These are phyloP conservation scores for Rhabditophanes sp. DNA, from an alignment of 2,888 invertebrate genomes.

Conservation along the genomic window DNA sequence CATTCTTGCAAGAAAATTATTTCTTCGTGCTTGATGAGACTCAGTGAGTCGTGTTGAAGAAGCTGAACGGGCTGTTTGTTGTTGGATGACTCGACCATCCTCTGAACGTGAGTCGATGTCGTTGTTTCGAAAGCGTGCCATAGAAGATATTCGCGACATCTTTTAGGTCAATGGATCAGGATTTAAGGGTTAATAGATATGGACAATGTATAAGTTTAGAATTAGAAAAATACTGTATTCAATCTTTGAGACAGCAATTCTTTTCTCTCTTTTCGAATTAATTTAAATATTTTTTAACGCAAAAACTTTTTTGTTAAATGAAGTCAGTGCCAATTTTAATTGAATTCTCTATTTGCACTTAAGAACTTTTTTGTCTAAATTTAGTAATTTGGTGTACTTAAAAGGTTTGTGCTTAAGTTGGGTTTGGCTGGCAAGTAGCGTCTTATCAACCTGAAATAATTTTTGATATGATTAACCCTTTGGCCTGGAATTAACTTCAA, in stretches of 20 bases:
- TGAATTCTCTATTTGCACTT: no score
- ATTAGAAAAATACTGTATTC: not conserved
- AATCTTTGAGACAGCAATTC: conserved; percentile 1
- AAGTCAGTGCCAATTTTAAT: no score
- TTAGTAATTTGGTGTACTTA: no score
- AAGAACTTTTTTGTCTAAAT: no score
- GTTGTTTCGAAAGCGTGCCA: conserved; percentile 24
- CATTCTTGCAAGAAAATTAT: no score
- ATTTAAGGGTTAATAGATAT: not conserved
- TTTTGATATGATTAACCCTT: conserved; percentile 1
- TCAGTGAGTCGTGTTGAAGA: conserved; percentile 1
- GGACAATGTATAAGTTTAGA: not conserved
- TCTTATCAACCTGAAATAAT: not conserved
- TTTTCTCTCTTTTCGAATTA: not conserved
- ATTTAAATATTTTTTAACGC: conserved; percentile 1
- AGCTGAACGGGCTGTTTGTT: conserved; percentile 8
- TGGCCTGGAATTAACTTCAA: not conserved
- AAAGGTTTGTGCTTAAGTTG: no score
- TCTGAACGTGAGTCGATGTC: no score
- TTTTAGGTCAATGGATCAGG: conserved; percentile 4
- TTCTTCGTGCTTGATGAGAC: no score
- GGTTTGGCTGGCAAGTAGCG: no score
- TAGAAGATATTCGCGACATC: conserved; percentile 42
- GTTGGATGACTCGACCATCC: conserved; percentile 17
- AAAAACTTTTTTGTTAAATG: not conserved